These are phyloP conservation scores for Limenitis camilla DNA, from an alignment of 2,888 invertebrate species.

Conservation along the genomic window DNA sequence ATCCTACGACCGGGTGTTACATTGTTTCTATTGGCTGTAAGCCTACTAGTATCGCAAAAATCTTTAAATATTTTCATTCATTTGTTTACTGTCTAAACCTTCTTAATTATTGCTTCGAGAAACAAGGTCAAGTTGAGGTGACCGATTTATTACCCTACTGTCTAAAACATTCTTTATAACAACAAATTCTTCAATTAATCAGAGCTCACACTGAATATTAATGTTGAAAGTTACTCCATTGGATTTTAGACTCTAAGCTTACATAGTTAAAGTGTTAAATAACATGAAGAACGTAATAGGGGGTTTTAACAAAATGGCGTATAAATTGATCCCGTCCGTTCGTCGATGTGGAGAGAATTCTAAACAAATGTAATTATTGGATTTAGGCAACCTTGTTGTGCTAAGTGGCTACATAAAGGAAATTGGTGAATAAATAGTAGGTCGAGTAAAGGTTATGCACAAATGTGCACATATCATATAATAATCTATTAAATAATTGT, in stretches of 20 bases:
- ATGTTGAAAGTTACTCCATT: neutral
- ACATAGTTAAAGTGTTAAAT: neutral
- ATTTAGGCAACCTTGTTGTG: neutral
- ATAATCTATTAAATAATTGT: too few relatives aligned
- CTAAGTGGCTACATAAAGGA: neutral
- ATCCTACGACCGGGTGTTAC: too few relatives aligned
- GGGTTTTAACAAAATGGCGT: conserved; percentile 9
- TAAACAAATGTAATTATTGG: conserved; percentile 4
- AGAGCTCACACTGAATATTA: neutral
- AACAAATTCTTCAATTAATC: neutral
- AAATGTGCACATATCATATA: too few relatives aligned
- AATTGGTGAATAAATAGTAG: too few relatives aligned
- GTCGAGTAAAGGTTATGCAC: too few relatives aligned
- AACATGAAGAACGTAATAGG: neutral
- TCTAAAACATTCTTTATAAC: neutral
- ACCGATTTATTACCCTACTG: neutral
- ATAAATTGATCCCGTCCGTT: conserved; percentile 7
- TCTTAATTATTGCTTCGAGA: too few relatives aligned
- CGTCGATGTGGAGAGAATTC: neutral
- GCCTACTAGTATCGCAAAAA: too few relatives aligned
- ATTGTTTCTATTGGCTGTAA: too few relatives aligned
- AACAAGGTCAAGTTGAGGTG: neutral
- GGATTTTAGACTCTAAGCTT: neutral
- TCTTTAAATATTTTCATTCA: too few relatives aligned
- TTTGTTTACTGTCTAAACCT: too few relatives aligned